Evolutionary conservation across 2,888 invertebrate genomes (phyloP), one percentile per base, ranked within the genome.

Genomic region (Pollenia angustigena): DNA sequence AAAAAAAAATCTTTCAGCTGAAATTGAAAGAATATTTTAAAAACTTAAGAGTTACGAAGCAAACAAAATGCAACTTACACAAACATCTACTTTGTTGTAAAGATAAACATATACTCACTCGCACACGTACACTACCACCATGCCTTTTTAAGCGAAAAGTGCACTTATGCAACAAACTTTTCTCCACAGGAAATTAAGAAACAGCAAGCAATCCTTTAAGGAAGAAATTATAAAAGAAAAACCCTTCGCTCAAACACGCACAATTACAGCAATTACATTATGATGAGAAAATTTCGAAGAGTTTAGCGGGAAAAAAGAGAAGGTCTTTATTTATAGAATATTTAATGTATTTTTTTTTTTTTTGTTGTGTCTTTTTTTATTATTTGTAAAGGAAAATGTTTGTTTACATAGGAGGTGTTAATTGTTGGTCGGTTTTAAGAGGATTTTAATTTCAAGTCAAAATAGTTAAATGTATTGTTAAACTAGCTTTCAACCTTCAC

Each of bases 151-250:
- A 87, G 84, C 72, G 84, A 82, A 87, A 85, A 87, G 85, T 88
- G 87, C 88, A 87, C 88, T 88, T 88, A 85, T 86, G 88, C 86
- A 87, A 86, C 72, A 87, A 88, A 90, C 88, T 90, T 89, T 89
- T 89, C 89, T 89, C 88, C 89, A 89, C 88, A 88, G 89, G 90
- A 90, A 89, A 90, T 89, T 89, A 89, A 89, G 89, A 85, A 87
- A 52, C n/a, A n/a, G n/a, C n/a, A n/a, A n/a, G n/a, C n/a, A n/a
- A n/a, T n/a, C n/a, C n/a, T n/a, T n/a, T n/a, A n/a, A n/a, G n/a
- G n/a, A n/a, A n/a, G n/a, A n/a, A n/a, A n/a, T n/a, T n/a, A n/a
- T n/a, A 62, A 10, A 60, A 6, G 32, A 42, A n/a, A 50, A 81
- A 74, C 18, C 58, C 50, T 75, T 75, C 23, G 69, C 58, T 14